phyloP scores from a whole-genome alignment of 2,888 invertebrate genomes.

The Eristalis arbustorum region DNA sequence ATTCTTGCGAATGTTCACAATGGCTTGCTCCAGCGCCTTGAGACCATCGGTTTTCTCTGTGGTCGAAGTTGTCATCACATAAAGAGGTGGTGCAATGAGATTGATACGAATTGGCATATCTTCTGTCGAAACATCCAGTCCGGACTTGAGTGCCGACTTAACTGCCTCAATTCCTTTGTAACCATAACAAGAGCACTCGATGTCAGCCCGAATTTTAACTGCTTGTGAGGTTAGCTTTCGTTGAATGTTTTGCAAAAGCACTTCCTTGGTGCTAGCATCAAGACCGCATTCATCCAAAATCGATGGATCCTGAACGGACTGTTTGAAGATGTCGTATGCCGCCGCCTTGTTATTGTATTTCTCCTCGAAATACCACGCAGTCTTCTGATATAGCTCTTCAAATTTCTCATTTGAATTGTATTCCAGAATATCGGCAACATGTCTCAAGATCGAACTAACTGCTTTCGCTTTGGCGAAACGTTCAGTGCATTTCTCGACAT shows the following conservation, averaged over 20 bases:
- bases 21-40: constrained; percentile 92
- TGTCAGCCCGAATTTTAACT: constrained; percentile 96
- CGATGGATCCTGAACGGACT: constrained; percentile 96
- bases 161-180: constrained; percentile 99
- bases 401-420: constrained; percentile 95
- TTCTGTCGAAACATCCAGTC: constrained; percentile 93
- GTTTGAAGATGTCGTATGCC: constrained; percentile 98
- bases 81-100: constrained; percentile 98
- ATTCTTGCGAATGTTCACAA: constrained; percentile 91
- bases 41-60: constrained; percentile 97
- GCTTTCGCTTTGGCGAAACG: constrained; percentile 99
- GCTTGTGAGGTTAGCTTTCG: constrained; percentile 97
- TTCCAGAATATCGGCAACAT: constrained; percentile 96
- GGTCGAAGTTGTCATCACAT: constrained; percentile 98
- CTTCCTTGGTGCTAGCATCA: constrained; percentile 94
- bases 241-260: constrained; percentile 95
- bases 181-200: constrained; percentile 96
- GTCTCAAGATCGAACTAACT: constrained; percentile 97
- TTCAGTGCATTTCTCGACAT: constrained; percentile 98
- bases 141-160: constrained; percentile 93
- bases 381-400: constrained; percentile 96
- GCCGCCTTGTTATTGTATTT: constrained; percentile 97
- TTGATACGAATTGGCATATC: constrained; percentile 99
- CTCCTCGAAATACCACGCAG: constrained; percentile 99
- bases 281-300: constrained; percentile 97